These are phyloP conservation scores for Yoshiicerus persimilis DNA, from an alignment of 1,140 invertebrate species.

Conservation along the genomic window DNA sequence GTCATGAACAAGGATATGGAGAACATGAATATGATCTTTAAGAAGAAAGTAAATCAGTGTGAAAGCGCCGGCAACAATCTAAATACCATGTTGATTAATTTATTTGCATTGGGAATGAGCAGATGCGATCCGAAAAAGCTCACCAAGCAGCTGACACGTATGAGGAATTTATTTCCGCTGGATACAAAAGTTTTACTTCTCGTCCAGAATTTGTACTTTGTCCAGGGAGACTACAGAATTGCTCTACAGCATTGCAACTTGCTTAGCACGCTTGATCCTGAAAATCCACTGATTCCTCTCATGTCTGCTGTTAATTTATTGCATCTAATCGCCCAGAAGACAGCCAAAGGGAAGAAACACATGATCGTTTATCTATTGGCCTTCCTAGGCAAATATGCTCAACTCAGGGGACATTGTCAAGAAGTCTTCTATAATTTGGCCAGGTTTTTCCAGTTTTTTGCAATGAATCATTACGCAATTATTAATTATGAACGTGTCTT, in stretches of 20 bases:
- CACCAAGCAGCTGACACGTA: slow-evolving; percentile 70
- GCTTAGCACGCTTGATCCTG: slow-evolving; percentile 61
- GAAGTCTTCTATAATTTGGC: slow-evolving; percentile 90
- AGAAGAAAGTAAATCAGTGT: slow-evolving; percentile 52
- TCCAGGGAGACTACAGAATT: slow-evolving; percentile 83
- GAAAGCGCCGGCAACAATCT: slow-evolving; percentile 57
- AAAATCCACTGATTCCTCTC: slow-evolving; percentile 70
- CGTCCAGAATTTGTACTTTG: slow-evolving; percentile 82
- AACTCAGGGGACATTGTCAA: slow-evolving; percentile 75
- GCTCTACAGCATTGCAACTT: slow-evolving; percentile 81
- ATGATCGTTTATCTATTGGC: slow-evolving; percentile 60
- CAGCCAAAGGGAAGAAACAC: slow-evolving; percentile 55
- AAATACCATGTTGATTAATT: slow-evolving; percentile 69
- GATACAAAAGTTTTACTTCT: slow-evolving; percentile 65
- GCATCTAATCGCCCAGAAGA: slow-evolving; percentile 83
- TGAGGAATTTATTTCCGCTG: slow-evolving; percentile 58
- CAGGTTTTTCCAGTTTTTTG: slow-evolving; percentile 85
- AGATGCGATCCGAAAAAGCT: slow-evolving; percentile 62
- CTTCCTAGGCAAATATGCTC: slow-evolving; percentile 77
- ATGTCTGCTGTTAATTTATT: slow-evolving; percentile 77
- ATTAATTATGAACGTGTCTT: slow-evolving; percentile 84
- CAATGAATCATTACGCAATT: slow-evolving; percentile 75
- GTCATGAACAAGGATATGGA: slow-evolving; percentile 51
- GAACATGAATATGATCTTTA: slow-evolving; percentile 62
- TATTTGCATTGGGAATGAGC: slow-evolving; percentile 76